Conservation (phyloP, 2,113 vertebrate genomes). For the Neogale vison region DNA sequence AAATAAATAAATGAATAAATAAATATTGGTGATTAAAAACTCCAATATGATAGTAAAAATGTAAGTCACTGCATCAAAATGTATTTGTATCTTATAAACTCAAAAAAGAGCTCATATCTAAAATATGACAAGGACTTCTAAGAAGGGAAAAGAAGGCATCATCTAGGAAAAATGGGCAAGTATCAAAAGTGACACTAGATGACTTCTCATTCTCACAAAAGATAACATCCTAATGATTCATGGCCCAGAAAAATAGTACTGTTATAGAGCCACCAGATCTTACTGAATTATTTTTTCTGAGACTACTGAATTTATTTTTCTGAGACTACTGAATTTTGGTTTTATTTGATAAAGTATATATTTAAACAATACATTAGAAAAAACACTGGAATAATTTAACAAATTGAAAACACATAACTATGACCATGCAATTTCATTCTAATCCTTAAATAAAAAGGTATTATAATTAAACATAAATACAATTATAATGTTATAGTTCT, state of each 20-base stretch:
- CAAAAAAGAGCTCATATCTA: neutral
- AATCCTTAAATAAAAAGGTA: neutral
- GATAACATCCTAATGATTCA: neutral
- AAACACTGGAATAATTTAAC: neutral
- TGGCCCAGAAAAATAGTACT: neutral
- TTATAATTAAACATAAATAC: neutral
- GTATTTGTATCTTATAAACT: neutral
- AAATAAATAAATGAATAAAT: too few relatives aligned
- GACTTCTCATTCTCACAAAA: neutral
- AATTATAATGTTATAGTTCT: neutral
- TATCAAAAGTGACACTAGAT: neutral
- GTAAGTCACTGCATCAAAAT: neutral
- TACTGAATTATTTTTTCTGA: neutral
- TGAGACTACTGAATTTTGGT: neutral
- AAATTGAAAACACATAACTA: neutral
- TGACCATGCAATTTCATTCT: neutral
- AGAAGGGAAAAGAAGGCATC: neutral
- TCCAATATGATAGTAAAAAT: neutral
- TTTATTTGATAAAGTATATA: neutral
- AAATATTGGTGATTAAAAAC: neutral
- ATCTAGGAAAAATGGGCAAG: neutral
- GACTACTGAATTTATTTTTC: neutral
- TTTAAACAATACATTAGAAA: neutral
- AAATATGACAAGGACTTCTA: neutral
- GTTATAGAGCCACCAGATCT: neutral